These are phyloP conservation scores for Poicephalus meyeri DNA, from an alignment of 2,113 vertebrate species.

Conservation along the genomic window DNA sequence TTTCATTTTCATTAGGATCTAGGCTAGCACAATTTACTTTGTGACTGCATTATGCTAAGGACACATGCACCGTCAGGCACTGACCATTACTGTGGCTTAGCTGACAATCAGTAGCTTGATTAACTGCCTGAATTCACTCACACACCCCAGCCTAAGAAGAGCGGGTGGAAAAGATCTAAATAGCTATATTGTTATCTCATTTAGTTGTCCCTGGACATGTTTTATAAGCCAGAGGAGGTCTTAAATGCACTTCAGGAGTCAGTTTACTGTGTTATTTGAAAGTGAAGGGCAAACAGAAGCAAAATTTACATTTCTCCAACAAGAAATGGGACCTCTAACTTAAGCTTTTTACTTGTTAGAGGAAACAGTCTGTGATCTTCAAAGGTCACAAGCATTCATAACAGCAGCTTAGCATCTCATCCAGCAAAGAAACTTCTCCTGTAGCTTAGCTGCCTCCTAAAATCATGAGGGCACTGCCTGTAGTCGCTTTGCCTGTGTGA, in stretches of 20 bases:
- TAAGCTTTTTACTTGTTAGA: not conserved
- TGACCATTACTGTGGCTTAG: not conserved
- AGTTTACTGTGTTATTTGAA: not conserved
- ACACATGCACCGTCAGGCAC: constrained; percentile 36
- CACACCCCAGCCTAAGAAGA: not conserved
- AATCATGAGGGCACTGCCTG: constrained; percentile 8
- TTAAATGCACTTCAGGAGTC: constrained; percentile 25
- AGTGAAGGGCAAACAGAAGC: not conserved
- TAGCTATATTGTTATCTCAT: constrained; percentile 40
- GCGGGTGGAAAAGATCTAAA: constrained; percentile 15
- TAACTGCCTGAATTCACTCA: constrained; percentile 48
- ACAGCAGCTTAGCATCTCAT: not conserved
- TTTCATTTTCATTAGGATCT: constrained; percentile 42
- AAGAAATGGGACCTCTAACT: not conserved
- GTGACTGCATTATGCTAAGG: constrained; percentile 36
- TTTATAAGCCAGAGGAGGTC: constrained; percentile 12
- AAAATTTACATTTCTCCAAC: not conserved
- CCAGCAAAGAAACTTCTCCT: not conserved
- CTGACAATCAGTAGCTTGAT: constrained; percentile 49
- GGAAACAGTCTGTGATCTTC: not conserved
- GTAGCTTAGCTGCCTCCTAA: not conserved
- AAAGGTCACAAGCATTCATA: not conserved
- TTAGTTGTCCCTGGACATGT: constrained; percentile 3
- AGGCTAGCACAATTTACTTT: constrained; percentile 30
- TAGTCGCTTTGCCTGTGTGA: constrained; percentile 14